These are phyloP conservation scores for Polymixis lichenea DNA, from an alignment of 2,888 invertebrate species.

Conservation along the genomic window DNA sequence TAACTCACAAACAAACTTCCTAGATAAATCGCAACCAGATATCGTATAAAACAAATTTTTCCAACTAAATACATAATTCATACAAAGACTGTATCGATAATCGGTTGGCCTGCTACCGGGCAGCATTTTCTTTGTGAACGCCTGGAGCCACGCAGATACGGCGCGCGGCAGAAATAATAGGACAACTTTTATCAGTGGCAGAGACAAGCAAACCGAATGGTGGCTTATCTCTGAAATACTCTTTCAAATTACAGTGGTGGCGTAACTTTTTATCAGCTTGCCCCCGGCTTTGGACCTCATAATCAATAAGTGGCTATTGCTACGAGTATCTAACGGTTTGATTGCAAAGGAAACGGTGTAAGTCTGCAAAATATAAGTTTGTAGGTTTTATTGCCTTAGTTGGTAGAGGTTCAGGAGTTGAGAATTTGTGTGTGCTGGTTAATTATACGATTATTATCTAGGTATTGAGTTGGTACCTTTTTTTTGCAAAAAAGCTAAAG, in stretches of 20 bases:
- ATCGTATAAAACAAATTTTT: slow-evolving; percentile 71
- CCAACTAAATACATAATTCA: slow-evolving; percentile 88
- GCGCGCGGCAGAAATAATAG: slow-evolving; percentile 80
- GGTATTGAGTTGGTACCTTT: too few relatives aligned
- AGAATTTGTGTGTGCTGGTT: background rate
- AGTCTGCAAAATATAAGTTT: slow-evolving; percentile 39
- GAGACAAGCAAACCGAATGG: slow-evolving; percentile 77
- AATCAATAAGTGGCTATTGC: slow-evolving; percentile 78
- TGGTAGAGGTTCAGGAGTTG: slow-evolving; percentile 8
- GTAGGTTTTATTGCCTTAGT: slow-evolving; percentile 25
- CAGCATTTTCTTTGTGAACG: slow-evolving; percentile 70
- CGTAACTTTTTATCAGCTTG: slow-evolving; percentile 84
- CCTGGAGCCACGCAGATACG: slow-evolving; percentile 69
- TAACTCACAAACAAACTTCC: slow-evolving; percentile 65
- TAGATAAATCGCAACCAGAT: slow-evolving; percentile 65
- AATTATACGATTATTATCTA: background rate
- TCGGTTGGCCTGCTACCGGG: slow-evolving; percentile 66
- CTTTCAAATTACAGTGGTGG: slow-evolving; percentile 80
- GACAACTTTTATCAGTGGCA: slow-evolving; percentile 82
- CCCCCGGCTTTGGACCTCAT: slow-evolving; percentile 74
- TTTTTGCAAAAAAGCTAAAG: background rate
- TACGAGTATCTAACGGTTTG: slow-evolving; percentile 50
- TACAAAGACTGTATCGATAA: slow-evolving; percentile 76
- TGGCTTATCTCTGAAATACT: slow-evolving; percentile 80
- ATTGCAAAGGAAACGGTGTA: slow-evolving; percentile 50